Conservation (phyloP, 2,113 vertebrate species). For the Salvelinus sp. region DNA sequence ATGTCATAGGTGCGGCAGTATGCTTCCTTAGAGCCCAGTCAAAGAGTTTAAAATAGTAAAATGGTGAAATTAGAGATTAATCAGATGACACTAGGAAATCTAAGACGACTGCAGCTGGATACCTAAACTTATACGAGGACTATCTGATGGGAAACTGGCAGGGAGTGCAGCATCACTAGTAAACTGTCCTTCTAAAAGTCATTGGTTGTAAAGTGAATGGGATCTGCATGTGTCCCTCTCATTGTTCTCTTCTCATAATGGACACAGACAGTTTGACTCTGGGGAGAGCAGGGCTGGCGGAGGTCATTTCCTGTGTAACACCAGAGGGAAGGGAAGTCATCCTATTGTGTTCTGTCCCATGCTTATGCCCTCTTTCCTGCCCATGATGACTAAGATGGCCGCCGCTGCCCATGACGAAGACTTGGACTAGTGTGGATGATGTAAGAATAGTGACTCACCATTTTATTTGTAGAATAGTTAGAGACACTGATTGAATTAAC, state of each 20-base stretch:
- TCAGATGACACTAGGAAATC: background rate
- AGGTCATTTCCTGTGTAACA: slow-evolving; percentile 42
- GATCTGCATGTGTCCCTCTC: slow-evolving; percentile 29
- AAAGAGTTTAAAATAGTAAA: background rate
- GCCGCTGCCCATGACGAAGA: background rate
- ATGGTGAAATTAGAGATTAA: background rate
- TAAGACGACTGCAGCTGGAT: background rate
- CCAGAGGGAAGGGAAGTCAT: slow-evolving; percentile 48
- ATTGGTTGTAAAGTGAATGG: slow-evolving; percentile 28
- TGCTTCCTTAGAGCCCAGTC: background rate
- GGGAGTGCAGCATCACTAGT: background rate
- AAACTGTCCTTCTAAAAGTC: background rate
- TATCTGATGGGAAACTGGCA: slow-evolving; percentile 34
- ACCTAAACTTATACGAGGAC: background rate
- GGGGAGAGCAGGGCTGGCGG: background rate
- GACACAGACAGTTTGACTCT: background rate
- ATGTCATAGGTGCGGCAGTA: background rate
- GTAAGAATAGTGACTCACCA: background rate
- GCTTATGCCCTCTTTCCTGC: background rate
- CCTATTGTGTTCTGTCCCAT: slow-evolving; percentile 43
- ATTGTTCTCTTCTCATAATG: slow-evolving; percentile 29
- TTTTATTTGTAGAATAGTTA: background rate
- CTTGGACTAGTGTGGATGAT: background rate
- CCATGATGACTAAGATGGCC: too few species aligned
- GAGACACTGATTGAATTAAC: background rate